A percentile compares a stretch with the other conserved stretches of the same genome.
These are phyloP conservation scores for Ellobius talpinus DNA, from an alignment of 2,113 vertebrate species.

Conservation along the genomic window DNA sequence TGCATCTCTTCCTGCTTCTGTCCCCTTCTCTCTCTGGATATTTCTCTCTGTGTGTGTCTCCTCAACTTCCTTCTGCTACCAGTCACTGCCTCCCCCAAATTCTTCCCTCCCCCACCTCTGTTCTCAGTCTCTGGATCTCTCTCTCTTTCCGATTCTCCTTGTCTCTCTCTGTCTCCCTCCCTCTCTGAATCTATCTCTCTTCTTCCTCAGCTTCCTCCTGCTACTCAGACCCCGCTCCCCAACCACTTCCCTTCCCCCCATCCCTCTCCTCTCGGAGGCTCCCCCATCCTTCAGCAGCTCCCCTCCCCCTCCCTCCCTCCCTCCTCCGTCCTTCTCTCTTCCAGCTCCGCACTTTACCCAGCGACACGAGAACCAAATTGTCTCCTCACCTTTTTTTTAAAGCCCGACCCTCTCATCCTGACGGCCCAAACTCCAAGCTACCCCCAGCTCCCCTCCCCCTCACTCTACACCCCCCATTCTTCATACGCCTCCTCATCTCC, in stretches of 20 bases:
- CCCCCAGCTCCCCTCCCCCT: constrained; percentile 9
- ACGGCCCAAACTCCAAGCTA: constrained; percentile 25
- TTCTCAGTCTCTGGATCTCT: constrained; percentile 50
- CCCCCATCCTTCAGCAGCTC: constrained; percentile 53
- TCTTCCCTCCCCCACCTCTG: constrained; percentile 61
- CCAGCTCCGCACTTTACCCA: constrained; percentile 80
- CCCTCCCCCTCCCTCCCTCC: constrained; percentile 62
- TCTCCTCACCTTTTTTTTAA: constrained; percentile 68
- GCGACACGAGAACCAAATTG: constrained; percentile 78
- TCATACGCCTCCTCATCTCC: constrained; percentile 38
- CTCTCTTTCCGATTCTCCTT: neutral
- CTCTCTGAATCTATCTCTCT: constrained; percentile 33
- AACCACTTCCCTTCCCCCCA: constrained; percentile 39
- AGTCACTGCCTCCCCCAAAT: constrained; percentile 69
- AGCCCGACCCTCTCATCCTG: constrained; percentile 47
- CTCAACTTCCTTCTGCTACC: constrained; percentile 75
- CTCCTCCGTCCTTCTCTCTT: constrained; percentile 65
- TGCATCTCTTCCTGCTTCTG: neutral
- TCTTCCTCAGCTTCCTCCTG: constrained; percentile 51
- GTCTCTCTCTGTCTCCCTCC: neutral
- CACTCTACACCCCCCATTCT: constrained; percentile 45
- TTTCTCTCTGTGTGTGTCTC: constrained; percentile 37
- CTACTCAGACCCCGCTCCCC: constrained; percentile 53
- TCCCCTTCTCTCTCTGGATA: constrained; percentile 56
- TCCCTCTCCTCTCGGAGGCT: constrained; percentile 58